Conservation (phyloP, 2,797 vertebrate species). For the Poeciliopsis paucimaculata region DNA sequence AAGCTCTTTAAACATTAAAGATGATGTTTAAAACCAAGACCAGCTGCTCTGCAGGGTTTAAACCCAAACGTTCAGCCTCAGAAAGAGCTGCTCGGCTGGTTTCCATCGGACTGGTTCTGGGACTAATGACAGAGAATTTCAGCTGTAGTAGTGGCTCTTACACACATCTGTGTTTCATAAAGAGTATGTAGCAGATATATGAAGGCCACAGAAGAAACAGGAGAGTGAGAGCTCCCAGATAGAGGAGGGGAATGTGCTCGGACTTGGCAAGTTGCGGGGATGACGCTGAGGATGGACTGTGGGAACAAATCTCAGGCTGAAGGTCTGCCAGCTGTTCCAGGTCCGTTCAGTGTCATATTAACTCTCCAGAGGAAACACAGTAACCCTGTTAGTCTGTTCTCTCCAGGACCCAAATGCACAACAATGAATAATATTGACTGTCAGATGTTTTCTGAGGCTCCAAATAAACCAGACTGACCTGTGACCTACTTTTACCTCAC, state of each 20-base stretch:
- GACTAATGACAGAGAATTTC: constrained; percentile 3
- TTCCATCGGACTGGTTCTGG: not conserved
- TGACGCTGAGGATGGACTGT: not conserved
- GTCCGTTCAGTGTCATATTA: not conserved
- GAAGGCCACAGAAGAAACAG: not conserved
- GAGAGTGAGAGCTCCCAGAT: not conserved
- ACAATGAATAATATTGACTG: not conserved
- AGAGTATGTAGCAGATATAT: not conserved
- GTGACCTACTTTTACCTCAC: not conserved
- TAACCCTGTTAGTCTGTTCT: not conserved
- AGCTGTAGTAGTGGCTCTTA: constrained; percentile 2
- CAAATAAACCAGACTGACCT: constrained; percentile 3
- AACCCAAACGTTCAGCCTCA: not conserved
- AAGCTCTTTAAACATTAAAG: not conserved
- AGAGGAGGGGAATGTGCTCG: not conserved
- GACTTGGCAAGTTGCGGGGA: not conserved
- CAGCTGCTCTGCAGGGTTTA: not conserved
- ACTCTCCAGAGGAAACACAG: not conserved
- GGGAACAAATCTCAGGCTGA: constrained; percentile 1
- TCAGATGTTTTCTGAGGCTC: not conserved
- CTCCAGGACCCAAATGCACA: not conserved
- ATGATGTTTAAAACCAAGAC: not conserved
- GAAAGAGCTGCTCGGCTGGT: not conserved
- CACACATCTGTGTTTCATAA: constrained; percentile 6
- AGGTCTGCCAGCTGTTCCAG: constrained; percentile 6